These are phyloP conservation scores for Agelas oroides DNA, from an alignment of 37 sponge, comb jelly and placozoan genomes.

Conservation along the genomic window DNA sequence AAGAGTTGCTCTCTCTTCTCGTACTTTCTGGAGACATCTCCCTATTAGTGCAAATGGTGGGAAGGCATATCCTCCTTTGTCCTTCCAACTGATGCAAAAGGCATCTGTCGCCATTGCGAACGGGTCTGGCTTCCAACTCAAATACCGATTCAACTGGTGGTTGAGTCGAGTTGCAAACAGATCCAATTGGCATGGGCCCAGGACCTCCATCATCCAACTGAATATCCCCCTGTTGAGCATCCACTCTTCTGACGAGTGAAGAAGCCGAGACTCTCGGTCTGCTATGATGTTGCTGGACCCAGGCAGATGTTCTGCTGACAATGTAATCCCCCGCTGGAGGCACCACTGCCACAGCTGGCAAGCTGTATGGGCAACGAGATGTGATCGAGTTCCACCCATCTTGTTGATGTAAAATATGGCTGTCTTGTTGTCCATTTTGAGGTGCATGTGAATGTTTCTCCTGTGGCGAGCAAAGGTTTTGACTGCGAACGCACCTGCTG, in stretches of 20 bases:
- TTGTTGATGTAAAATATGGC: conserved; percentile 48
- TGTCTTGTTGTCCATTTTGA: conserved; percentile 58
- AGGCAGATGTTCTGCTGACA: conserved; percentile 58
- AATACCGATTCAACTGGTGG: conserved; percentile 39
- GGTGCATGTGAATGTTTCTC: conserved; percentile 22
- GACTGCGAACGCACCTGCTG: conserved; percentile 34
- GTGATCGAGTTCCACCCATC: conserved; percentile 58
- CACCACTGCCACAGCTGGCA: conserved; percentile 55
- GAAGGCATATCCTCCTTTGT: conserved; percentile 45
- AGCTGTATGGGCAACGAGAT: conserved; percentile 1
- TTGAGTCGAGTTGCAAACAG: conserved; percentile 64
- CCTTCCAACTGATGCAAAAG: conserved; percentile 22
- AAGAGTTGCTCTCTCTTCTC: conserved; percentile 8
- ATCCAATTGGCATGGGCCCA: conserved; percentile 40
- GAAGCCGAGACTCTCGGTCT: conserved; percentile 28
- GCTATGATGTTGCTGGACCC: conserved; percentile 40
- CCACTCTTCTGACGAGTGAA: conserved; percentile 40
- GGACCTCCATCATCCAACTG: background rate
- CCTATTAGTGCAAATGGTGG: conserved; percentile 66
- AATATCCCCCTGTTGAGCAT: conserved; percentile 11
- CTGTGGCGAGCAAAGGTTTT: conserved; percentile 18
- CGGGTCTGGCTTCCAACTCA: conserved; percentile 71
- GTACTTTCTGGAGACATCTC: conserved; percentile 49
- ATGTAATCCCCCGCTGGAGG: conserved; percentile 38
- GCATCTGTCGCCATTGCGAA: conserved; percentile 52